A percentile compares a stretch with the other conserved stretches of the same genome.
Conservation (phyloP, 2,797 vertebrate genomes). For the Helarctos malayanus region DNA sequence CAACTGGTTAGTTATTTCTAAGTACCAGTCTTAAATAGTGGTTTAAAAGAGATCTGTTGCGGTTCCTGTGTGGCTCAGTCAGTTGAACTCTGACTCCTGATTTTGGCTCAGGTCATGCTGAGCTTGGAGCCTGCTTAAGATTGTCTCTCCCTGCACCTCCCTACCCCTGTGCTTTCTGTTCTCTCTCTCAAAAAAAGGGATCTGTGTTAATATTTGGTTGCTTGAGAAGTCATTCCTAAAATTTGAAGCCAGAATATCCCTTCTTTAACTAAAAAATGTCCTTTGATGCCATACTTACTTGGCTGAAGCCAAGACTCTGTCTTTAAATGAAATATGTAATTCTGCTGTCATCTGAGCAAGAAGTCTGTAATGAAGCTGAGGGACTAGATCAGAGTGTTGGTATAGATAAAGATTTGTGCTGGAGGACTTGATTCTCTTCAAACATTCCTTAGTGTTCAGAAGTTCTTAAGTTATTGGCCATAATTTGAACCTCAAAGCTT, state of each 20-base stretch:
- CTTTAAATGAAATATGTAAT: slow-evolving; percentile 53
- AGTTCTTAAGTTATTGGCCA: slow-evolving; percentile 5
- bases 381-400: neutral
- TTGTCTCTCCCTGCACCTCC: neutral
- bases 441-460: neutral
- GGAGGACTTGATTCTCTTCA: slow-evolving; percentile 35
- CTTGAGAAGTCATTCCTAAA: slow-evolving; percentile 61
- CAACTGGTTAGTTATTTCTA: slow-evolving; percentile 91
- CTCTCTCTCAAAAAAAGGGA: neutral
- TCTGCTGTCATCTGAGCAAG: neutral
- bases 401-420: slow-evolving; percentile 1
- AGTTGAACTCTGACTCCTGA: neutral
- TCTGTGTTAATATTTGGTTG: neutral
- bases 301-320: neutral
- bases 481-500: slow-evolving; percentile 25
- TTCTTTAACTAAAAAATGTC: neutral
- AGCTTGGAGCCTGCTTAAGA: neutral
- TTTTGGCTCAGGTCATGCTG: neutral
- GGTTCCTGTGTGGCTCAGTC: neutral
- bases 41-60: slow-evolving; percentile 38
- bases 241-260: neutral
- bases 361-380: neutral
- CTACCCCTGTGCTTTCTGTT: neutral
- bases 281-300: neutral
- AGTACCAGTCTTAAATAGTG: slow-evolving; percentile 58